These are phyloP conservation scores for Myripristis murdjan DNA, from an alignment of 2,797 vertebrate species.

Conservation along the genomic window DNA sequence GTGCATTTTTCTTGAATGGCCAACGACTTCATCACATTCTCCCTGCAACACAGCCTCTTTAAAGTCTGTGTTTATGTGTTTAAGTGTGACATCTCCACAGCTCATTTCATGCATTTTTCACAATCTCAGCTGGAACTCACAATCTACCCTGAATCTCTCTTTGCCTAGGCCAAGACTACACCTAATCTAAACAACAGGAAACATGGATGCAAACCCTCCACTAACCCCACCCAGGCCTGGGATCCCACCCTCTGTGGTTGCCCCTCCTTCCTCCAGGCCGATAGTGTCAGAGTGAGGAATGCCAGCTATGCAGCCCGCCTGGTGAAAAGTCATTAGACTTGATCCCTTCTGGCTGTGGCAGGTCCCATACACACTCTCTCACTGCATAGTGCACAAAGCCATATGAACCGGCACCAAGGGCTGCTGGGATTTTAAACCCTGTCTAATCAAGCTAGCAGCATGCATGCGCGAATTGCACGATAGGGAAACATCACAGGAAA, in stretches of 20 bases:
- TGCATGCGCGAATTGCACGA: constrained; percentile 62
- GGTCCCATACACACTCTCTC: constrained; percentile 56
- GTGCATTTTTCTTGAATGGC: constrained; percentile 56
- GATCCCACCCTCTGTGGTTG: constrained; percentile 40
- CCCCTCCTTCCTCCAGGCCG: constrained; percentile 35
- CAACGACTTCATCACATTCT: constrained; percentile 42
- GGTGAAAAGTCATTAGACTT: constrained; percentile 78
- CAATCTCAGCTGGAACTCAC: background rate
- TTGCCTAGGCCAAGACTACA: background rate
- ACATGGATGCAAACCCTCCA: constrained; percentile 5
- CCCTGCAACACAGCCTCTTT: constrained; percentile 12
- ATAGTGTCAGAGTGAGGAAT: constrained; percentile 76
- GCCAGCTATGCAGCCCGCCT: constrained; percentile 76
- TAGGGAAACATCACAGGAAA: constrained; percentile 27
- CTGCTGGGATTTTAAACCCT: constrained; percentile 22
- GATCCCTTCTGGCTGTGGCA: constrained; percentile 67
- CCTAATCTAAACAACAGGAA: constrained; percentile 43
- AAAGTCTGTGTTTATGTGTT: constrained; percentile 13
- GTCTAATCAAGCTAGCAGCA: constrained; percentile 71
- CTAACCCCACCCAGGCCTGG: background rate
- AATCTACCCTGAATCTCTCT: background rate
- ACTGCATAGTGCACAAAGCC: constrained; percentile 33
- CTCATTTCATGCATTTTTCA: background rate
- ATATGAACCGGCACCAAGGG: constrained; percentile 28
- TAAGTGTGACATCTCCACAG: background rate